Conservation (phyloP, 2,797 vertebrate species). For the Onychomys torridus region DNA sequence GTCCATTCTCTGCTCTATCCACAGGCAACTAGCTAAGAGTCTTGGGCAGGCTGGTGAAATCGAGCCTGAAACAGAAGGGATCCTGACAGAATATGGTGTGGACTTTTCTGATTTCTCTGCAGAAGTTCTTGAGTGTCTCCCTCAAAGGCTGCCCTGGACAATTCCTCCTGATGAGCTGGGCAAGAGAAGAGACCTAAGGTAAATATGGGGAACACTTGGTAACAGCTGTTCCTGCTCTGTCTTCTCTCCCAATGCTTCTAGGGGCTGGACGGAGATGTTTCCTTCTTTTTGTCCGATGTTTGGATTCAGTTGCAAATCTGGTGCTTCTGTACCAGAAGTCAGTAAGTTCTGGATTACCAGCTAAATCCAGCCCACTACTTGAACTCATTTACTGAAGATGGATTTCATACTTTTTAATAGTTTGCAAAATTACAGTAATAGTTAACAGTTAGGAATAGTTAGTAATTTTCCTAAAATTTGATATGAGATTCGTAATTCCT, state of each 20-base stretch:
- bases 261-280: neutral
- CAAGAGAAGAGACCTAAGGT: constrained; percentile 96
- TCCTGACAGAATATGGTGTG: constrained; percentile 95
- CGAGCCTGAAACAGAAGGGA: constrained; percentile 97
- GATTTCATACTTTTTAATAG: constrained; percentile 43
- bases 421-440: constrained; percentile 41
- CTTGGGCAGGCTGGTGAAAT: constrained; percentile 98
- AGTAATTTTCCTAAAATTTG: neutral
- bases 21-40: constrained; percentile 93
- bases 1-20: constrained; percentile 65
- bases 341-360: neutral
- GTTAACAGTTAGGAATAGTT: neutral
- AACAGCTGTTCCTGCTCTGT: constrained; percentile 15
- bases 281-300: neutral
- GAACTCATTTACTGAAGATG: constrained; percentile 2
- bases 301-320: constrained; percentile 32
- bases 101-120: constrained; percentile 96
- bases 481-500: constrained; percentile 32
- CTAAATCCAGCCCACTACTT: neutral
- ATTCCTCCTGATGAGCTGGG: constrained; percentile 92
- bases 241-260: neutral
- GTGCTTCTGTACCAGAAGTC: neutral
- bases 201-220: constrained; percentile 3
- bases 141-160: constrained; percentile 93
- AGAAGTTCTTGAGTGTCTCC: constrained; percentile 94